Conservation (phyloP, 2,888 invertebrate species). For the Ditylenchus weischeri region DNA sequence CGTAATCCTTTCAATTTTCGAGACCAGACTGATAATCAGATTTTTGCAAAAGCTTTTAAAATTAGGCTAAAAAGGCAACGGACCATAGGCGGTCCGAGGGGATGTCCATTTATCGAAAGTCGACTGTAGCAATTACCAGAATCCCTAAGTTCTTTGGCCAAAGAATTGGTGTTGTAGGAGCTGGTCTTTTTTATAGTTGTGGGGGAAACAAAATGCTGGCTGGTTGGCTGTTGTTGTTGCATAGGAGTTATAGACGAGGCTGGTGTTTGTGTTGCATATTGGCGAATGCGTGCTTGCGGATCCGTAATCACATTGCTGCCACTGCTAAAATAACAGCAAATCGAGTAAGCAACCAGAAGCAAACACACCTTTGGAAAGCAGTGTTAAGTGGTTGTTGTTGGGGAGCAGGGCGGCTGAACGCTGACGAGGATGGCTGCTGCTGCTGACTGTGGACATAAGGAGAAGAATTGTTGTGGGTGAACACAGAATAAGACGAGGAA, state of each 20-base stretch:
- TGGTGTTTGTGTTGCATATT: conserved; percentile 43
- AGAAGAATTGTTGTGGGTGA: neutral
- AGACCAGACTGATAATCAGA: no score
- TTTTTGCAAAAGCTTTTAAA: no score
- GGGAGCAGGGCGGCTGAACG: neutral
- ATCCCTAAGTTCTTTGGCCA: conserved; percentile 34
- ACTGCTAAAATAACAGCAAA: no score
- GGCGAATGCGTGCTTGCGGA: conserved; percentile 39
- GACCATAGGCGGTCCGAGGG: no score
- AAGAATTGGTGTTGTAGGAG: neutral
- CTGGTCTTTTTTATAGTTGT: neutral
- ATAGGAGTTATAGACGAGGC: conserved; percentile 17
- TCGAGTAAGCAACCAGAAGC: no score
- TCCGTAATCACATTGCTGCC: conserved; percentile 9
- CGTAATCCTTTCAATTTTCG: no score
- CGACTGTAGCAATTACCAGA: conserved; percentile 24
- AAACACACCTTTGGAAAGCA: neutral
- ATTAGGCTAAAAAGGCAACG: no score
- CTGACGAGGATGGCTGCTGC: conserved; percentile 1
- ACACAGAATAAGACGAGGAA: conserved; percentile 16
- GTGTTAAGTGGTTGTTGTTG: neutral
- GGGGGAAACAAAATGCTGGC: neutral
- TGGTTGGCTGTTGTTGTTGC: neutral
- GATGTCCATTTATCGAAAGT: neutral
- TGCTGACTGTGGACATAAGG: neutral